A percentile compares a stretch with the other conserved stretches of the same genome.
Conservation (phyloP, 1,140 invertebrate species). For the Trachelipus rathkii region DNA sequence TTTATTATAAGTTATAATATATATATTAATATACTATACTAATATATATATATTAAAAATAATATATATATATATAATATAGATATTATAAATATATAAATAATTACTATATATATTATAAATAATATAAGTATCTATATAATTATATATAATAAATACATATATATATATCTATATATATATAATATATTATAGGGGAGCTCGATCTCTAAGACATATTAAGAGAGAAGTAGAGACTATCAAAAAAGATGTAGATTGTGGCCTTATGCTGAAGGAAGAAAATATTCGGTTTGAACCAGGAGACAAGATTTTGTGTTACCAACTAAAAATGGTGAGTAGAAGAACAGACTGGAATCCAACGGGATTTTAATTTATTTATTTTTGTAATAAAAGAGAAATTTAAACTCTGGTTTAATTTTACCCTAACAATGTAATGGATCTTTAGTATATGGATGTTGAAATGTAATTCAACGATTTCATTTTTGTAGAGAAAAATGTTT, state of each 20-base stretch:
- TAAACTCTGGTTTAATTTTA: too few relatives aligned
- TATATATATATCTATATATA: background rate
- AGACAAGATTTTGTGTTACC: slow-evolving; percentile 74
- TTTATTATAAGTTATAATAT: too few relatives aligned
- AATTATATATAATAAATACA: background rate
- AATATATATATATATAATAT: background rate
- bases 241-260: slow-evolving; percentile 81
- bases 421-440: too few relatives aligned
- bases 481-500: too few relatives aligned
- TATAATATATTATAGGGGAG: slow-evolving; percentile 57
- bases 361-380: background rate
- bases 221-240: slow-evolving; percentile 83
- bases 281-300: slow-evolving; percentile 64
- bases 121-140: background rate
- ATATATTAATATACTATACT: too few relatives aligned
- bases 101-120: background rate
- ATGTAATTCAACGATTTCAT: too few relatives aligned
- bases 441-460: too few relatives aligned
- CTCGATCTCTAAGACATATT: slow-evolving; percentile 77
- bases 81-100: background rate
- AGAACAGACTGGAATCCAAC: background rate
- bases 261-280: slow-evolving; percentile 67
- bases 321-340: background rate
- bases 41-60: too few relatives aligned
- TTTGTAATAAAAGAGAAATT: too few relatives aligned